Conservation (phyloP, 2,888 invertebrate species). For the Plagiodera versicolora region DNA sequence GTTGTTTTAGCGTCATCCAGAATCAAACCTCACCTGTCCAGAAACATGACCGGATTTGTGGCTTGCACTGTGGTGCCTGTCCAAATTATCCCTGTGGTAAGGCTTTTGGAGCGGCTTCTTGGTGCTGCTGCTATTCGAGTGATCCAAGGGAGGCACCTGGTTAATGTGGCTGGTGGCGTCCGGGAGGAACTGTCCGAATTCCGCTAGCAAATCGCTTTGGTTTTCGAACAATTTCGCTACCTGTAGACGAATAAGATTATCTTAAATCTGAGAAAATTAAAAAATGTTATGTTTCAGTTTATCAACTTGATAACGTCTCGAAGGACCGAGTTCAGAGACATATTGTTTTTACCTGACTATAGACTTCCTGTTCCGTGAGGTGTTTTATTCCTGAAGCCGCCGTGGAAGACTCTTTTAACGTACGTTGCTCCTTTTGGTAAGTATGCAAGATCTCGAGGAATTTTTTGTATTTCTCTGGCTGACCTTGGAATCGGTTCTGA, state of each 20-base stretch:
- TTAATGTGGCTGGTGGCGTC: constrained; percentile 79
- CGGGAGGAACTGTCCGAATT: constrained; percentile 97
- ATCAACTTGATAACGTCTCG: too few species aligned
- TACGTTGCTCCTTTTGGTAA: constrained; percentile 96
- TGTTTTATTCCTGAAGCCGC: constrained; percentile 64
- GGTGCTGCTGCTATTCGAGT: constrained; percentile 43
- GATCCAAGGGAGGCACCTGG: constrained; percentile 42
- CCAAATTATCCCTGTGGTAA: constrained; percentile 32
- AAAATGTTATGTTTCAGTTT: too few species aligned
- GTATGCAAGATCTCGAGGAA: constrained; percentile 97
- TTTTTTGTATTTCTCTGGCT: constrained; percentile 97
- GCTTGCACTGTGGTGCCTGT: constrained; percentile 41
- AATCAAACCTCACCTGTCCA: constrained; percentile 50
- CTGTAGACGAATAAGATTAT: not conserved
- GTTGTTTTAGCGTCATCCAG: too few species aligned
- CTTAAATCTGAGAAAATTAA: too few species aligned
- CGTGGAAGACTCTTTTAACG: constrained; percentile 73
- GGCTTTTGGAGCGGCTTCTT: constrained; percentile 48
- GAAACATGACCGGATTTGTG: constrained; percentile 58
- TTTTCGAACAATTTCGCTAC: constrained; percentile 97
- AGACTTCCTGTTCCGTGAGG: constrained; percentile 96
- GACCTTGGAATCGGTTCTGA: constrained; percentile 93
- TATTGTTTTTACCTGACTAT: constrained; percentile 68
- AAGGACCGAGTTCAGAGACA: too few species aligned
- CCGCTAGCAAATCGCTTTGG: constrained; percentile 92